A percentile compares a stretch with the other conserved stretches of the same genome.
Evolutionary conservation across 2,888 invertebrate genomes (phyloP).

Genomic region (Tenthredo amoena): DNA sequence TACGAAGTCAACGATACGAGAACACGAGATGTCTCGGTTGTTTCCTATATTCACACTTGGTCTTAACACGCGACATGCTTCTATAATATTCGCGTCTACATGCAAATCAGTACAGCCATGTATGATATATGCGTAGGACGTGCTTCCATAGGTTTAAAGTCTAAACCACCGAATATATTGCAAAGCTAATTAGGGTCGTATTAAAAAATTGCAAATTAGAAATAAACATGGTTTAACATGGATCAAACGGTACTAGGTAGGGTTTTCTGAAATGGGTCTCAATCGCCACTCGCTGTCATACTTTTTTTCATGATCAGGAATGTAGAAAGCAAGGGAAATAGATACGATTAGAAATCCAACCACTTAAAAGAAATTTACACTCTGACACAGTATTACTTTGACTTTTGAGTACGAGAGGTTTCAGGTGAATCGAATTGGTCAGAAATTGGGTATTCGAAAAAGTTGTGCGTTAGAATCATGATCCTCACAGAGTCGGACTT

Average conservation of each 20-base stretch:
- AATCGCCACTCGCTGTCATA: too few species aligned
- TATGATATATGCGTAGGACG: not conserved
- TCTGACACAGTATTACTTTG: not conserved
- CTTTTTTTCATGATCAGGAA: too few species aligned
- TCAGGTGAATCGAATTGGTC: not conserved
- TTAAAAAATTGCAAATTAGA: not conserved
- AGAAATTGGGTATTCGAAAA: not conserved
- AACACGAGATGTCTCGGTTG: not conserved
- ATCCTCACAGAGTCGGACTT: too few species aligned
- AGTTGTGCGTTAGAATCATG: not conserved
- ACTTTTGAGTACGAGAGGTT: not conserved
- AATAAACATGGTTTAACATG: not conserved
- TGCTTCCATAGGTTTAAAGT: not conserved
- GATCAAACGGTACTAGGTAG: not conserved
- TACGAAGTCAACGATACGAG: not conserved
- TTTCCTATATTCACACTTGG: constrained; percentile 17
- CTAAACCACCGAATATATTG: not conserved
- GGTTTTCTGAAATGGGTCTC: not conserved
- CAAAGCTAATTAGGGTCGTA: not conserved
- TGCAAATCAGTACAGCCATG: not conserved
- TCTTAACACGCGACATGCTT: not conserved
- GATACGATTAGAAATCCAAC: not conserved
- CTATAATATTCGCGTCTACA: constrained; percentile 20
- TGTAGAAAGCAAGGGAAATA: too few species aligned
- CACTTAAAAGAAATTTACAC: not conserved